phyloP scores from a whole-genome alignment of 2,113 vertebrate genomes.

The Synodontis membranacea region DNA sequence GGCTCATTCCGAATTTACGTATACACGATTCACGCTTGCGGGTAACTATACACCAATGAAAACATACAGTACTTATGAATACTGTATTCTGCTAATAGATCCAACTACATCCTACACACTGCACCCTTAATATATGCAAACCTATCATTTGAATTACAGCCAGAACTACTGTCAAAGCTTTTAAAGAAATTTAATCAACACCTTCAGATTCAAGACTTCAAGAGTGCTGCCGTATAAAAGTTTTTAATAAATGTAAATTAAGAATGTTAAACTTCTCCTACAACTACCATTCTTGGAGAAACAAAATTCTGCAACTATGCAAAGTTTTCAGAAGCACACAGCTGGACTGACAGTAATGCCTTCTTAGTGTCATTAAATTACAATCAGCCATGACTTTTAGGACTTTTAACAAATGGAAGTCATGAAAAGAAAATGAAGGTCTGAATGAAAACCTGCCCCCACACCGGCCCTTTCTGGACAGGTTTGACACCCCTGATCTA shows the following conservation, averaged over 20 bases:
- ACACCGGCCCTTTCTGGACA: too few relatives aligned
- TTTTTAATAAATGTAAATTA: background rate
- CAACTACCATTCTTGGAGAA: background rate
- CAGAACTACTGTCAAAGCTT: background rate
- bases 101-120: too few relatives aligned
- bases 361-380: background rate
- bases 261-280: background rate
- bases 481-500: too few relatives aligned
- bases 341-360: background rate
- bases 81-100: too few relatives aligned
- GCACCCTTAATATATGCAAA: too few relatives aligned
- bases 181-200: background rate
- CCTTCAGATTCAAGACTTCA: background rate
- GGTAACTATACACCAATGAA: too few relatives aligned
- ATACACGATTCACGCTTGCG: too few relatives aligned
- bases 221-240: background rate
- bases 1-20: too few relatives aligned
- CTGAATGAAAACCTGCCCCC: too few relatives aligned
- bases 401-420: background rate
- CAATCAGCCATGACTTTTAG: background rate
- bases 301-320: background rate
- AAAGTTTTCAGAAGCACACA: background rate
- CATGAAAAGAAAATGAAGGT: background rate
- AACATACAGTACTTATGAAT: too few relatives aligned
- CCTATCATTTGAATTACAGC: background rate